phyloP scores from a whole-genome alignment of 1,140 invertebrate species.

The Papilio xuthus region DNA sequence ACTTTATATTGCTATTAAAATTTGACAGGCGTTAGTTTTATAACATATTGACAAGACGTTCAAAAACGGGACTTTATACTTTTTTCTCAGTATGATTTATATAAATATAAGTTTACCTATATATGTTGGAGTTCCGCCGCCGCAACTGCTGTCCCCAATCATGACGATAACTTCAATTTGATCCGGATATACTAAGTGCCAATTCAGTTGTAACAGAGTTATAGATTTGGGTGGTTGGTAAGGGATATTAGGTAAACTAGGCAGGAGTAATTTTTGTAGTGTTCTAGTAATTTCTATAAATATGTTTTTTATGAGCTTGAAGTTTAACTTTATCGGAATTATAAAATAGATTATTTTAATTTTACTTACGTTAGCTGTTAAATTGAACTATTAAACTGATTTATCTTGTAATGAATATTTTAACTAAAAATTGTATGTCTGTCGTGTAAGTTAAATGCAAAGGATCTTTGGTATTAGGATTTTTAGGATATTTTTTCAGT shows the following conservation, averaged over 20 bases:
- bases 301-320: neutral
- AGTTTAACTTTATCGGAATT: no score
- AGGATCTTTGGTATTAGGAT: neutral
- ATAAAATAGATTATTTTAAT: neutral
- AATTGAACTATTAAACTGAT: neutral
- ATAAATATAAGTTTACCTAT: slow-evolving; percentile 12
- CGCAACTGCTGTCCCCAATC: slow-evolving; percentile 20
- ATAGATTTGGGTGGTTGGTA: neutral
- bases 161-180: slow-evolving; percentile 5
- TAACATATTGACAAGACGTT: neutral
- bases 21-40: neutral
- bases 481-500: neutral
- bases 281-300: neutral
- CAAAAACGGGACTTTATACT: neutral
- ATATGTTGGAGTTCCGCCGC: neutral
- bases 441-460: neutral
- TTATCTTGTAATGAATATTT: no score
- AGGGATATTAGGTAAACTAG: neutral
- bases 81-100: neutral
- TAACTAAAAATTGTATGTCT: no score
- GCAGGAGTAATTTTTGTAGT: neutral
- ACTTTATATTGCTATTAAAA: neutral
- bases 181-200: slow-evolving; percentile 2
- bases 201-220: neutral
- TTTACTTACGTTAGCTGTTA: neutral